Conservation (phyloP, 2,113 vertebrate species). For the Symphodus melops region DNA sequence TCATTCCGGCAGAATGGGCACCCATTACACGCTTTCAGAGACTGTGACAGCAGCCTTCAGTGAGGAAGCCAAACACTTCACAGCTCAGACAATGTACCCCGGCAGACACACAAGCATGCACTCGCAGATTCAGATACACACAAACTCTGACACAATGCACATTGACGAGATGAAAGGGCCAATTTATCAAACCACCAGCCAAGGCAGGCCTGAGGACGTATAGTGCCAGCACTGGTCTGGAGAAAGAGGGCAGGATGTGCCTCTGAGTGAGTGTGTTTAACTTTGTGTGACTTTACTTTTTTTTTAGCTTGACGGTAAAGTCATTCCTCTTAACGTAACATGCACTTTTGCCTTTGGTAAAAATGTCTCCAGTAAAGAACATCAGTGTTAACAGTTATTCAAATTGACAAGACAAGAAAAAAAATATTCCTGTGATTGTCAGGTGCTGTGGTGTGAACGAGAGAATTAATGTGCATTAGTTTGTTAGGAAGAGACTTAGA, state of each 20-base stretch:
- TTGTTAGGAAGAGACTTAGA: background rate
- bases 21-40: slow-evolving; percentile 80
- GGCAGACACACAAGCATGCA: slow-evolving; percentile 45
- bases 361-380: slow-evolving; percentile 40
- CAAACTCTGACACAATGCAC: slow-evolving; percentile 76
- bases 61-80: slow-evolving; percentile 77
- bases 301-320: slow-evolving; percentile 22
- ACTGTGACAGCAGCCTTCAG: slow-evolving; percentile 80
- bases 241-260: slow-evolving; percentile 62
- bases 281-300: slow-evolving; percentile 23
- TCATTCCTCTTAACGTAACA: slow-evolving; percentile 16
- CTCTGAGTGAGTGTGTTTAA: slow-evolving; percentile 29
- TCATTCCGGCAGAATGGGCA: slow-evolving; percentile 74
- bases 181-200: slow-evolving; percentile 80
- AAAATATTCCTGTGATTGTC: slow-evolving; percentile 29
- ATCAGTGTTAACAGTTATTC: slow-evolving; percentile 16
- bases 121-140: slow-evolving; percentile 45
- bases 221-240: slow-evolving; percentile 71
- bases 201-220: slow-evolving; percentile 68
- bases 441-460: slow-evolving; percentile 38
- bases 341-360: slow-evolving; percentile 33
- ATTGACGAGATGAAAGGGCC: slow-evolving; percentile 76
- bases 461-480: slow-evolving; percentile 2
- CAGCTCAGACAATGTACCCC: slow-evolving; percentile 71
- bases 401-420: slow-evolving; percentile 5